These are phyloP conservation scores for Probaryconus sp. DNA, from an alignment of 1,140 invertebrate genomes.

Conservation along the genomic window DNA sequence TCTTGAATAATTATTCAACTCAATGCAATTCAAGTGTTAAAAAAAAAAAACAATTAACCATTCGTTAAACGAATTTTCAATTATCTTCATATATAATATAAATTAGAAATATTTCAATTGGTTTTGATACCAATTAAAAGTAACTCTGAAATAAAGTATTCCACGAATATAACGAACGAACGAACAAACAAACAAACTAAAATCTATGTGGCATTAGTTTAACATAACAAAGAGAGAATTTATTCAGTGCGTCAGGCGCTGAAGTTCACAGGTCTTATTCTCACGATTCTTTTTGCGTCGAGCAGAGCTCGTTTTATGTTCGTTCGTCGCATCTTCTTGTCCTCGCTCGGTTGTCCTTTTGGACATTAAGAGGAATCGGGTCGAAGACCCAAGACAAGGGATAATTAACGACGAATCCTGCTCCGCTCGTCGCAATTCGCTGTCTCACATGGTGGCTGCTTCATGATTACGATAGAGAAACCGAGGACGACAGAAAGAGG, in stretches of 20 bases:
- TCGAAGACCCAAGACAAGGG: constrained; percentile 43
- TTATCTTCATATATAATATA: too few species aligned
- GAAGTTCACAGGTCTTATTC: constrained; percentile 23
- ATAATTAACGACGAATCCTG: constrained; percentile 66
- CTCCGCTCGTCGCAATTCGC: constrained; percentile 52
- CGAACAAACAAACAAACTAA: too few species aligned
- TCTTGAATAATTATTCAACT: too few species aligned
- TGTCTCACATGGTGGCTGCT: constrained; percentile 49
- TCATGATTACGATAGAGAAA: constrained; percentile 42
- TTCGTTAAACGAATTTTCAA: too few species aligned
- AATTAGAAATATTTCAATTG: too few species aligned
- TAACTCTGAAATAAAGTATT: too few species aligned
- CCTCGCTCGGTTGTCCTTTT: constrained; percentile 27
- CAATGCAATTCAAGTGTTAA: too few species aligned
- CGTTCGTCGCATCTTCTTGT: constrained; percentile 37
- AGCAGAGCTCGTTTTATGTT: constrained; percentile 26
- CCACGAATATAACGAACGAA: too few species aligned
- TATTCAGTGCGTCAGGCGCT: constrained; percentile 12
- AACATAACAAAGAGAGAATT: constrained; percentile 8
- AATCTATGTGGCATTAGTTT: constrained; percentile 2
- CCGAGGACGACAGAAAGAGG: constrained; percentile 50
- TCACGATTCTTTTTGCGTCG: constrained; percentile 13
- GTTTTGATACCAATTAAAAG: too few species aligned
- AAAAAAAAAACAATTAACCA: too few species aligned
- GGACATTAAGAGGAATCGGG: constrained; percentile 23